Conservation (phyloP, 2,797 vertebrate species). For the Gymnothorax javanicus region DNA sequence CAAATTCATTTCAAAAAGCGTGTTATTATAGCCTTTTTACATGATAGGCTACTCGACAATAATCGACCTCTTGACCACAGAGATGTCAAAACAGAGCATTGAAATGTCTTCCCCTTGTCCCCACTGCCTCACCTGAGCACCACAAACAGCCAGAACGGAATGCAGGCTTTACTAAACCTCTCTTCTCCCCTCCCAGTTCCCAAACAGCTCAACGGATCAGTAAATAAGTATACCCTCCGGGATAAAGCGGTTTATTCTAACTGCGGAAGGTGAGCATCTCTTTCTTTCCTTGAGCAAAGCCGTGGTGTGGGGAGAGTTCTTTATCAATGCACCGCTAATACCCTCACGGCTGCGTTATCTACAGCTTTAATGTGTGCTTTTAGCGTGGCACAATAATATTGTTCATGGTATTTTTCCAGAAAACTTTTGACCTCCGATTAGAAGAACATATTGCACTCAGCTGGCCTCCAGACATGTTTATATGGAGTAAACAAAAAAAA, state of each 20-base stretch:
- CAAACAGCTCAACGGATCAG: neutral
- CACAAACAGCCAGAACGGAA: no score
- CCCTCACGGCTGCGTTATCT: neutral
- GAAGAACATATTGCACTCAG: neutral
- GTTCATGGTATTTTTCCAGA: neutral
- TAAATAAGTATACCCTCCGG: neutral
- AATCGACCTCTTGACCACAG: no score
- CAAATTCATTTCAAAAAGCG: no score
- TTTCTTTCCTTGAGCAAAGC: neutral
- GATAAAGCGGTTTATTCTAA: neutral
- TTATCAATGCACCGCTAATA: neutral
- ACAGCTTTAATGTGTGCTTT: neutral
- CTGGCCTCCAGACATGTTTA: neutral
- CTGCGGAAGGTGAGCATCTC: neutral
- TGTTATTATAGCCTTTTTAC: no score
- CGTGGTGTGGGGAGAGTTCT: neutral
- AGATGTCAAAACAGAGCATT: no score
- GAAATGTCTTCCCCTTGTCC: no score
- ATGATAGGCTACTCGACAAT: no score
- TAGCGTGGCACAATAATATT: neutral
- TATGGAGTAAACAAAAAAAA: neutral
- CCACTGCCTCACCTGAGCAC: no score
- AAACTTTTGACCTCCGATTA: slow-evolving; percentile 14
- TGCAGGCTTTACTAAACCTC: no score
- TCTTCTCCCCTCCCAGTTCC: no score